Evolutionary conservation across 2,888 invertebrate genomes (phyloP).

Genomic region (Synergus itoensis): DNA sequence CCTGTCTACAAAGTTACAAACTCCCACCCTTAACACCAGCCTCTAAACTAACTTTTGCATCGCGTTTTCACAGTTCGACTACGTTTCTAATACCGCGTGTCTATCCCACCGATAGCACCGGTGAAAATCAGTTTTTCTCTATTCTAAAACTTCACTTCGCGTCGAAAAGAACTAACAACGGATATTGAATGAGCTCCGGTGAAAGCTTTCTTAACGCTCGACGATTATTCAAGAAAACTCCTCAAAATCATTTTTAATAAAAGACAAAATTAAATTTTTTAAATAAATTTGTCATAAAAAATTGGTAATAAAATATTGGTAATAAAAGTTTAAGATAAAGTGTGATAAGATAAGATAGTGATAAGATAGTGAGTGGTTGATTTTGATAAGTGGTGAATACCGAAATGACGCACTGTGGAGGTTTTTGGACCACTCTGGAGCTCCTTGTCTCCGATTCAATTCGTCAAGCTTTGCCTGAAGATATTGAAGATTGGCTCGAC

Average conservation of each 20-base stretch:
- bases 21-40: constrained; percentile 48
- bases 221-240: too few relatives aligned
- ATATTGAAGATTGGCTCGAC: constrained; percentile 69
- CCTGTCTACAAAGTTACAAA: constrained; percentile 49
- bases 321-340: too few relatives aligned
- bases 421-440: constrained; percentile 84
- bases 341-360: neutral
- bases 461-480: constrained; percentile 59
- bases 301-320: too few relatives aligned
- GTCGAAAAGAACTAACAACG: neutral
- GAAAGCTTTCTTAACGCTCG: neutral
- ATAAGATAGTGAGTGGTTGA: neutral
- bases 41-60: constrained; percentile 44
- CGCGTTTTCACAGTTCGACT: constrained; percentile 42
- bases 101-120: constrained; percentile 43
- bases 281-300: too few relatives aligned
- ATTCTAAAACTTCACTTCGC: constrained; percentile 1
- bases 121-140: constrained; percentile 34
- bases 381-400: neutral
- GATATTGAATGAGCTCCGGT: neutral
- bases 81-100: constrained; percentile 43
- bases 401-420: constrained; percentile 75
- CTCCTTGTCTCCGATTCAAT: constrained; percentile 72
- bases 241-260: too few relatives aligned
- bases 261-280: too few relatives aligned